Conservation (phyloP, 1,140 invertebrate genomes). For the Philotrypesis tridentata region DNA sequence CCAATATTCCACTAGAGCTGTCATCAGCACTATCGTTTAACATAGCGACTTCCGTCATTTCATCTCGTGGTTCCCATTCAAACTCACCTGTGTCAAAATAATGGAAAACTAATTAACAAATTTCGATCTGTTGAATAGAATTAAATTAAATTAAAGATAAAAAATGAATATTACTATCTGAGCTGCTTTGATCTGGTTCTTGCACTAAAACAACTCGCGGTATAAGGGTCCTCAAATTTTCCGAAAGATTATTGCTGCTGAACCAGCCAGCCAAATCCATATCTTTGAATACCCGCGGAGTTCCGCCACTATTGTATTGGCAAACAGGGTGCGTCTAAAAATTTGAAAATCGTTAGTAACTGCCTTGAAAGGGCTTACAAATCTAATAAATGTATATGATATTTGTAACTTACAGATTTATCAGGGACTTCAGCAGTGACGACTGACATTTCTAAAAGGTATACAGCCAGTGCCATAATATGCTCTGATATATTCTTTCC, state of each 20-base stretch:
- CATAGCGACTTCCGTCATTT: conserved; percentile 67
- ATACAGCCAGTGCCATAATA: conserved; percentile 88
- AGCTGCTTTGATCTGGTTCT: conserved; percentile 75
- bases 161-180: conserved; percentile 71
- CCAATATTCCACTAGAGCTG: conserved; percentile 56
- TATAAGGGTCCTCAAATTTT: conserved; percentile 86
- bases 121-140: not conserved
- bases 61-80: conserved; percentile 69
- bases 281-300: conserved; percentile 73
- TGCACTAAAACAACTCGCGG: conserved; percentile 78
- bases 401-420: conserved; percentile 63
- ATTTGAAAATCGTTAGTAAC: not conserved
- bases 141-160: not conserved
- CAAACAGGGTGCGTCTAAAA: conserved; percentile 68
- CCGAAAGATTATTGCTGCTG: conserved; percentile 83
- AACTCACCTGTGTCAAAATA: conserved; percentile 60
- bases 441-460: conserved; percentile 89
- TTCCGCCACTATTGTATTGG: conserved; percentile 61
- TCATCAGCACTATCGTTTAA: conserved; percentile 65
- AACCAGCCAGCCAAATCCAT: conserved; percentile 84
- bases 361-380: not conserved
- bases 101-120: conserved; percentile 29
- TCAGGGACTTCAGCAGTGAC: conserved; percentile 77
- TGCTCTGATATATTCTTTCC: conserved; percentile 87
- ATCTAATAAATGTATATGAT: not conserved